Base-by-base conservation (phyloP, 2,888 invertebrate species). In the Acrocyrtus sp. region DNA sequence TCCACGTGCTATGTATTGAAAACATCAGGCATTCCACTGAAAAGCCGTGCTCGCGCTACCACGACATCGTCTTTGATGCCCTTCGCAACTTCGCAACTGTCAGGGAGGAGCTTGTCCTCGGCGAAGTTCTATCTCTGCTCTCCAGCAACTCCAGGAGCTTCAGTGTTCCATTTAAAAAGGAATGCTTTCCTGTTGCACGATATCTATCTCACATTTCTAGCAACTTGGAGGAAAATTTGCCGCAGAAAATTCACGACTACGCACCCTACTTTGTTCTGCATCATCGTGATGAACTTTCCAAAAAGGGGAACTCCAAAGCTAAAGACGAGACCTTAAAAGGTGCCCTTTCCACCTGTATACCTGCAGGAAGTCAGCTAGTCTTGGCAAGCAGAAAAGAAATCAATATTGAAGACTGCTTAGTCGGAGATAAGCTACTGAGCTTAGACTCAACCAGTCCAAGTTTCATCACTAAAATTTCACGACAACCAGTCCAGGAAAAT, bases 401-500 rank as follows among this genome's bases (percentile, higher is more conserved):
- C 43, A 69, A 53, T 19, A 56, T 69, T 34, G 69, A 69, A 21
- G 45, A 69, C n/a, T 69, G 69, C 24, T 41, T 69, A 24, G 61
- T 61, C 12, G 69, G 69, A 17, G 69, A 69, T 45, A 69, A 69
- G 41, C 29, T 69, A 1, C 15, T 61, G 10, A 45, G 61, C 19
- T 39, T 61, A 6, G 17, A 60, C 24, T n/a, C n/a, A 0, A 50
- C 34, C 24, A n/a, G 24, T 17, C 34, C 60, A 5, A 48, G 54
- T 19, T 54, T 69, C 24, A 69, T 69, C 26, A 69, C 54, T 26
- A 19, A 21, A 19, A 56, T 61, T 39, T 43, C 45, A 26, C 39
- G 39, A 2, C 15, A 27, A 8, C 29, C n/a, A 5, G 10, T 53
- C 12, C 15, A 51, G 12, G 43, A 53, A 53, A 43, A 22, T 27